Evolutionary conservation across 2,113 vertebrate genomes (phyloP).

Genomic region (Cryptomyrus ogoouensis): DNA sequence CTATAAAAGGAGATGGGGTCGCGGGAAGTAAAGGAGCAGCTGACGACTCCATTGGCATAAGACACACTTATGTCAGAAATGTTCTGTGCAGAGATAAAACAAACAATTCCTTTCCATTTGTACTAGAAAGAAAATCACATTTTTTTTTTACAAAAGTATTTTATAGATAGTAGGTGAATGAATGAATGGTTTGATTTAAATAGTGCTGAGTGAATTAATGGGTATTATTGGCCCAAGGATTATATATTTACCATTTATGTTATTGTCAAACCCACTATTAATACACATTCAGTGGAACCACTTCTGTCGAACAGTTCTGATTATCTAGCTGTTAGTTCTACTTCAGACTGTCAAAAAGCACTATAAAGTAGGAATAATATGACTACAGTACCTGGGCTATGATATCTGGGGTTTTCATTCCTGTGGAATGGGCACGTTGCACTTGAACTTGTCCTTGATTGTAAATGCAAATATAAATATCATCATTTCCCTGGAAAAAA

Average conservation of each 20-base stretch:
- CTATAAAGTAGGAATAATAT: background rate
- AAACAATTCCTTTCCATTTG: background rate
- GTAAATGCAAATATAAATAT: slow-evolving; percentile 59
- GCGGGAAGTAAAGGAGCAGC: slow-evolving; percentile 60
- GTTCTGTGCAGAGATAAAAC: slow-evolving; percentile 41
- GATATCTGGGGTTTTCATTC: slow-evolving; percentile 30
- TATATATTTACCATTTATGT: background rate
- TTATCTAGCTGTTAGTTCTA: background rate
- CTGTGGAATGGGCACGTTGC: slow-evolving; percentile 54
- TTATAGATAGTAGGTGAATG: background rate
- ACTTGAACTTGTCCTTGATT: slow-evolving; percentile 37
- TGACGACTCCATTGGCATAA: slow-evolving; percentile 43
- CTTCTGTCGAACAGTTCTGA: background rate
- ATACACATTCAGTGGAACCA: background rate
- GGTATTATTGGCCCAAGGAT: background rate
- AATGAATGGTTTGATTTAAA: background rate
- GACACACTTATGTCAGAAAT: slow-evolving; percentile 41
- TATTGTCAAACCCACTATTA: background rate
- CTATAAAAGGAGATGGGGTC: slow-evolving; percentile 46
- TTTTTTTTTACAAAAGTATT: background rate
- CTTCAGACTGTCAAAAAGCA: background rate
- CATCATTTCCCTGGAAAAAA: slow-evolving; percentile 59
- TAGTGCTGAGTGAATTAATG: background rate
- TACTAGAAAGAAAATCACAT: background rate
- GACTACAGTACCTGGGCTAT: slow-evolving; percentile 47